Evolutionary conservation across 2,888 invertebrate species (phyloP).

Genomic region (Cantharis rufa): DNA sequence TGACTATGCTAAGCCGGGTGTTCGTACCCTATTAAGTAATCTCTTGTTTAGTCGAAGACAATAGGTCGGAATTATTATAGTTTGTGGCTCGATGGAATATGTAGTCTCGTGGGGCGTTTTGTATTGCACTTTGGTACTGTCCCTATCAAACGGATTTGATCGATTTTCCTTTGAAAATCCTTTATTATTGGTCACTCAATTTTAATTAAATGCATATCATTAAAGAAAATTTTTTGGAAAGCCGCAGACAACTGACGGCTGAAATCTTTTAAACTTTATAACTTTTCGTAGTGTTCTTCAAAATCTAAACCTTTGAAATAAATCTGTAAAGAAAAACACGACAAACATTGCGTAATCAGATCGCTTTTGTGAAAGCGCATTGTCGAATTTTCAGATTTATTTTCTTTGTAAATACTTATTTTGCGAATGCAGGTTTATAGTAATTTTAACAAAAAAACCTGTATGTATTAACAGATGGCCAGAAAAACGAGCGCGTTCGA

Average conservation of each 20-base stretch:
- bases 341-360: background rate
- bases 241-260: background rate
- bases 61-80: constrained; percentile 28
- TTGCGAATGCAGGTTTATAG: background rate
- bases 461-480: constrained; percentile 53
- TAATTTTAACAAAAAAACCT: constrained; percentile 18
- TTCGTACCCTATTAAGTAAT: constrained; percentile 31
- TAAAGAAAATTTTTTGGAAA: background rate
- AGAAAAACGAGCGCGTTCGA: constrained; percentile 53
- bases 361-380: background rate
- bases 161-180: background rate
- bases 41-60: constrained; percentile 32
- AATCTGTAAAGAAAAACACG: background rate
- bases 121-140: constrained; percentile 17
- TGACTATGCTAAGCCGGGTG: constrained; percentile 25
- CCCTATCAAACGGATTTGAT: constrained; percentile 23
- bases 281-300: too few relatives aligned
- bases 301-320: background rate
- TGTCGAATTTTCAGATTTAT: background rate
- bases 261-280: too few relatives aligned
- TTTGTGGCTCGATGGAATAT: constrained; percentile 26
- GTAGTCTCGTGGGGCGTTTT: constrained; percentile 25
- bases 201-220: background rate
- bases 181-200: background rate
- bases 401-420: background rate